A percentile compares a stretch with the other conserved stretches of the same genome.
Conservation (phyloP, 2,797 vertebrate genomes). For the Manis crassicaudata region DNA sequence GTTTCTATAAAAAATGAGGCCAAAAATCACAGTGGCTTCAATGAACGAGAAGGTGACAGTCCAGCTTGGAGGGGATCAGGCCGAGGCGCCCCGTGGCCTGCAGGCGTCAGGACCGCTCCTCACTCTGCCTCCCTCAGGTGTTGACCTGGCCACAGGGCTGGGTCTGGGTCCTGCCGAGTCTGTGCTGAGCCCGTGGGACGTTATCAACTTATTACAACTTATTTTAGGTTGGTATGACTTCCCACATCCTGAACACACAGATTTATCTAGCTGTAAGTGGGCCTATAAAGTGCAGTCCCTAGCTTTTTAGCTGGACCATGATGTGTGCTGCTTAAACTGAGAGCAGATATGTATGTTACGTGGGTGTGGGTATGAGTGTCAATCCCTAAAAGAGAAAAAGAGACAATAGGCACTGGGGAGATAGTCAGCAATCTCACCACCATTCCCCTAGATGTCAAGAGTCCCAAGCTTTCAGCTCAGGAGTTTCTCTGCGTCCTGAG, state of each 20-base stretch:
- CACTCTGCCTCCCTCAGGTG: neutral
- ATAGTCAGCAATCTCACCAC: neutral
- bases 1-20: neutral
- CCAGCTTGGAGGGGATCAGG: neutral
- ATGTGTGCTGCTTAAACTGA: neutral
- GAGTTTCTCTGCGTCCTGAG: neutral
- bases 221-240: neutral
- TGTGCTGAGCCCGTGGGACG: neutral
- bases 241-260: neutral
- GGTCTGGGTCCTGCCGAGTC: neutral
- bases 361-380: neutral
- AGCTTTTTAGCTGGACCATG: neutral
- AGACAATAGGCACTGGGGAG: neutral
- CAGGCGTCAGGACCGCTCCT: neutral
- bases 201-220: neutral
- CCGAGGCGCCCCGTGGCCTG: too few relatives aligned
- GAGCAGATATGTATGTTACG: neutral
- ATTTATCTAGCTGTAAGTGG: neutral
- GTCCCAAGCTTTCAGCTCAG: neutral
- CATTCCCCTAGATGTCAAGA: neutral
- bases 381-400: neutral
- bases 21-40: neutral
- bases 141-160: neutral
- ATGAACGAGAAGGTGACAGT: neutral
- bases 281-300: neutral